These are phyloP conservation scores for Candidula unifasciata DNA, from an alignment of 2,888 invertebrate genomes.

Conservation along the genomic window DNA sequence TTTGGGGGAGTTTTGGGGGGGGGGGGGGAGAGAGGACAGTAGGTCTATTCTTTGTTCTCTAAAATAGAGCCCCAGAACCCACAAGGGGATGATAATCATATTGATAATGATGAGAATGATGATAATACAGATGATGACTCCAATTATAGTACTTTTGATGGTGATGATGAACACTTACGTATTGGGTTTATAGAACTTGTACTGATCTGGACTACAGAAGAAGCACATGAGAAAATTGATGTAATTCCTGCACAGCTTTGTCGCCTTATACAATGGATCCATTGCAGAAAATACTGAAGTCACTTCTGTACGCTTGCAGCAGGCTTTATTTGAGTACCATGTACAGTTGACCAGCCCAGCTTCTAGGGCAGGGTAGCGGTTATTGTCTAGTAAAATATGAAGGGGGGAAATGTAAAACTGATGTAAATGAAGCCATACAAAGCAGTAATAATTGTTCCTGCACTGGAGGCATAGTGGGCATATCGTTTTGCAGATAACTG, in stretches of 20 bases:
- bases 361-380: slow-evolving; percentile 67
- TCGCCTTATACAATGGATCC: slow-evolving; percentile 74
- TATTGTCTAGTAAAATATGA: slow-evolving; percentile 62
- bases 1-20: too few species aligned
- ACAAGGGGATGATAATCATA: too few species aligned
- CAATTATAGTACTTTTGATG: not conserved
- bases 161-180: slow-evolving; percentile 55
- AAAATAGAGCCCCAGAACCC: too few species aligned
- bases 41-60: too few species aligned
- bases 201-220: slow-evolving; percentile 78
- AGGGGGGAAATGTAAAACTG: too few species aligned
- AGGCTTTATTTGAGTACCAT: slow-evolving; percentile 76
- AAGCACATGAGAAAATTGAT: slow-evolving; percentile 78
- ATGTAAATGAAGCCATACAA: too few species aligned
- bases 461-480: too few species aligned
- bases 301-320: slow-evolving; percentile 78
- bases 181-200: slow-evolving; percentile 71
- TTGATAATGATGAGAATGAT: too few species aligned
- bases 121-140: too few species aligned
- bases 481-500: too few species aligned
- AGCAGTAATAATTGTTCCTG: too few species aligned
- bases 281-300: slow-evolving; percentile 77
- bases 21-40: too few species aligned
- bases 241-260: slow-evolving; percentile 71
- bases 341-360: slow-evolving; percentile 77